A percentile compares a stretch with the other conserved stretches of the same genome.
Conservation (phyloP, 2,888 invertebrate species). For the Nebria salina region DNA sequence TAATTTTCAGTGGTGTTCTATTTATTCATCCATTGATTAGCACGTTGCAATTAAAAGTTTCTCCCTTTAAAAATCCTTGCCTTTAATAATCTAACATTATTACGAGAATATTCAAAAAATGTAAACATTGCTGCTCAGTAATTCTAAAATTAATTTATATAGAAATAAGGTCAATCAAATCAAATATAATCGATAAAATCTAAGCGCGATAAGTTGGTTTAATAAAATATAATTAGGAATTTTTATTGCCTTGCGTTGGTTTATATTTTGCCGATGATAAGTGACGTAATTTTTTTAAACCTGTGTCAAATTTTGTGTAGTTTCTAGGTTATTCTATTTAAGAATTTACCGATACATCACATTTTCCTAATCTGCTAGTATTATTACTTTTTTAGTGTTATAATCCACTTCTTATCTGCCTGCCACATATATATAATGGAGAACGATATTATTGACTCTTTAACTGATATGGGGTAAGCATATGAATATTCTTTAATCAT, state of each 20-base stretch:
- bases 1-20: neutral
- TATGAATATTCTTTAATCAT: constrained; percentile 9
- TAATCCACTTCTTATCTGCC: too few species aligned
- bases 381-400: neutral
- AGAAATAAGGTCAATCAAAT: too few species aligned
- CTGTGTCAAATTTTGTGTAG: constrained; percentile 21
- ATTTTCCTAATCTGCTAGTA: constrained; percentile 7
- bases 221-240: neutral
- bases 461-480: constrained; percentile 71
- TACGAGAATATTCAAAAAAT: neutral
- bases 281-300: too few species aligned
- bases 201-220: neutral
- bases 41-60: too few species aligned
- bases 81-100: neutral
- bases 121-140: neutral
- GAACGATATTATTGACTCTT: constrained; percentile 69
- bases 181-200: too few species aligned
- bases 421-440: constrained; percentile 62
- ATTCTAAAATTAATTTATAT: too few species aligned
- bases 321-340: constrained; percentile 37
- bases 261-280: constrained; percentile 9
- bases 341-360: constrained; percentile 37
- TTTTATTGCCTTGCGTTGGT: neutral
- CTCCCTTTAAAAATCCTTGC: too few species aligned
- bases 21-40: neutral